phyloP scores from a whole-genome alignment of 2,888 invertebrate genomes.

The Dryobotodes eremita region DNA sequence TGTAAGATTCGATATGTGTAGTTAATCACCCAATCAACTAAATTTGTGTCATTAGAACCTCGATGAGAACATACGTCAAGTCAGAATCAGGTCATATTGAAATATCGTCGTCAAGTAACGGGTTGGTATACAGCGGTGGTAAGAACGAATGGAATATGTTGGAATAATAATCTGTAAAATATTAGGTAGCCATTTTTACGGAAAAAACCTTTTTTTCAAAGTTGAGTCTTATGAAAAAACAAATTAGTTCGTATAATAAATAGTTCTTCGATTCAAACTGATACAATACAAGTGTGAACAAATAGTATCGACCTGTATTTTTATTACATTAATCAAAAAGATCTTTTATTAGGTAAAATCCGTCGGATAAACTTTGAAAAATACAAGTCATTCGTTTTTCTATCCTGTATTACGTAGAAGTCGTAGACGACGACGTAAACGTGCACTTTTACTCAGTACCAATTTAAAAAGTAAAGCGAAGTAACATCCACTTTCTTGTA shows the following conservation, averaged over 20 bases:
- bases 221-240: too few relatives aligned
- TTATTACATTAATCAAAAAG: not conserved
- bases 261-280: not conserved
- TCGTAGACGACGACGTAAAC: not conserved
- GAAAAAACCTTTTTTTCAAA: too few relatives aligned
- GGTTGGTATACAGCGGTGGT: not conserved
- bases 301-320: too few relatives aligned
- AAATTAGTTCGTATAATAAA: too few relatives aligned
- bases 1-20: constrained; percentile 44
- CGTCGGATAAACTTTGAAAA: not conserved
- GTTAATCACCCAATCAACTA: constrained; percentile 56
- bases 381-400: not conserved
- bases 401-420: not conserved
- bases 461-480: constrained; percentile 42
- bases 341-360: too few relatives aligned
- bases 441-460: constrained; percentile 4
- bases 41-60: constrained; percentile 54
- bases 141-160: not conserved
- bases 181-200: not conserved
- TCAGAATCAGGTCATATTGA: constrained; percentile 41
- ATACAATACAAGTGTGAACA: not conserved
- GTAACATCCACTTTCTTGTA: constrained; percentile 49
- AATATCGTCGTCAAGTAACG: constrained; percentile 23
- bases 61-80: constrained; percentile 32
- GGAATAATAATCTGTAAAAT: not conserved